phyloP scores from a whole-genome alignment of 2,888 invertebrate species.

The Cetonia aurata region DNA sequence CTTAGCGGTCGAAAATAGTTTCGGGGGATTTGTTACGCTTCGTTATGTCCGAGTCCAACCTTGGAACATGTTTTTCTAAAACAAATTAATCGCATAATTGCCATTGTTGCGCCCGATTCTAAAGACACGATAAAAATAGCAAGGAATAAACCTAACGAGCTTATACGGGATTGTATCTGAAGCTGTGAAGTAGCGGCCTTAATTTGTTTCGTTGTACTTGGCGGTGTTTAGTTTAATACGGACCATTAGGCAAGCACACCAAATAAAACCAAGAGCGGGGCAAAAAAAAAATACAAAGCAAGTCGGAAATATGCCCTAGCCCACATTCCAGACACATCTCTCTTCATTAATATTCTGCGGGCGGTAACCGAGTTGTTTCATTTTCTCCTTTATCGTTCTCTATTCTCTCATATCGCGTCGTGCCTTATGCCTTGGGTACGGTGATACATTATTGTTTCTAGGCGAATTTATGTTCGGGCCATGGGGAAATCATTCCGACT shows the following conservation, averaged over 20 bases:
- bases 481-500: slow-evolving; percentile 15
- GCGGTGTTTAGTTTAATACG: slow-evolving; percentile 17
- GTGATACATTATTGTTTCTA: slow-evolving; percentile 31
- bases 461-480: slow-evolving; percentile 21
- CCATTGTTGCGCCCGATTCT: background rate
- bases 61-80: slow-evolving; percentile 5
- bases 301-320: slow-evolving; percentile 25
- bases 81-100: slow-evolving; percentile 29
- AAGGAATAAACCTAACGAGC: no score
- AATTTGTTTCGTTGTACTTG: slow-evolving; percentile 10
- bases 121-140: slow-evolving; percentile 6
- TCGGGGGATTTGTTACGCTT: slow-evolving; percentile 6
- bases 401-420: background rate
- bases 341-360: slow-evolving; percentile 19
- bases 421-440: background rate
- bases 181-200: background rate
- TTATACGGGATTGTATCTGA: no score
- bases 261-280: background rate
- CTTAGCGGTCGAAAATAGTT: slow-evolving; percentile 8
- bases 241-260: slow-evolving; percentile 1
- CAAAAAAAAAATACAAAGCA: slow-evolving; percentile 12
- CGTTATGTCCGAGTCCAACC: slow-evolving; percentile 8
- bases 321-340: slow-evolving; percentile 19
- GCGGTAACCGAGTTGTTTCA: slow-evolving; percentile 6
- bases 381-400: slow-evolving; percentile 9